A percentile compares a stretch with the other conserved stretches of the same genome.
Conservation (phyloP, 2,797 vertebrate species). For the Sternarchorhynchus goeldii region DNA sequence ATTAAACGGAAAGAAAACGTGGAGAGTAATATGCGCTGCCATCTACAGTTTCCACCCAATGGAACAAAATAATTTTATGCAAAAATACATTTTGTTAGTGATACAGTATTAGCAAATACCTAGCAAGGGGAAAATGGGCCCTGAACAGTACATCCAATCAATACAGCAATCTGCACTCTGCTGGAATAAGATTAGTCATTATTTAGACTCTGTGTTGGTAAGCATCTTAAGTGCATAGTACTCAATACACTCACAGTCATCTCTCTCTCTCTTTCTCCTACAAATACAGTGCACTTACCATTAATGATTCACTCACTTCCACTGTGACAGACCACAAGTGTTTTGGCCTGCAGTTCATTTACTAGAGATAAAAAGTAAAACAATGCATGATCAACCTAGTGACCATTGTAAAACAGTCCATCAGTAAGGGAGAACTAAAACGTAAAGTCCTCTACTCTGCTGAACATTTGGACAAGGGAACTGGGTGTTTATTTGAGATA, state of each 20-base stretch:
- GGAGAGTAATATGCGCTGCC: not conserved
- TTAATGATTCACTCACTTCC: not conserved
- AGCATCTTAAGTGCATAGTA: not conserved
- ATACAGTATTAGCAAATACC: constrained; percentile 7
- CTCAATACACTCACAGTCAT: not conserved
- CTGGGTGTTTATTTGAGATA: not conserved
- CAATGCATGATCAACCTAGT: not conserved
- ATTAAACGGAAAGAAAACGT: not conserved
- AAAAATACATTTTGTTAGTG: not conserved
- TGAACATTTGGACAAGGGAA: constrained; percentile 19
- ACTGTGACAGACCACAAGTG: constrained; percentile 4
- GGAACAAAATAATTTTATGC: not conserved
- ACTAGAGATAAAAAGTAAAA: not conserved
- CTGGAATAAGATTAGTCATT: constrained; percentile 20
- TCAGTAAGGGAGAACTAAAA: constrained; percentile 7
- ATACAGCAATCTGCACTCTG: constrained; percentile 4
- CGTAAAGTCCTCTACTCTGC: constrained; percentile 1
- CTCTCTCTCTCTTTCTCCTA: not conserved
- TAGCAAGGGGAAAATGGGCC: not conserved
- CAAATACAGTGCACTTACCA: not conserved
- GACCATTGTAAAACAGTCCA: not conserved
- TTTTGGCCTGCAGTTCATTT: not conserved
- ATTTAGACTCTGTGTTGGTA: constrained; percentile 18
- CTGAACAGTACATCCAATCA: constrained; percentile 15
- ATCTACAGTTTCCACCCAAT: not conserved